Base-by-base conservation (phyloP, 2,888 invertebrate genomes). In the Glyphotaelius pellucidus region DNA sequence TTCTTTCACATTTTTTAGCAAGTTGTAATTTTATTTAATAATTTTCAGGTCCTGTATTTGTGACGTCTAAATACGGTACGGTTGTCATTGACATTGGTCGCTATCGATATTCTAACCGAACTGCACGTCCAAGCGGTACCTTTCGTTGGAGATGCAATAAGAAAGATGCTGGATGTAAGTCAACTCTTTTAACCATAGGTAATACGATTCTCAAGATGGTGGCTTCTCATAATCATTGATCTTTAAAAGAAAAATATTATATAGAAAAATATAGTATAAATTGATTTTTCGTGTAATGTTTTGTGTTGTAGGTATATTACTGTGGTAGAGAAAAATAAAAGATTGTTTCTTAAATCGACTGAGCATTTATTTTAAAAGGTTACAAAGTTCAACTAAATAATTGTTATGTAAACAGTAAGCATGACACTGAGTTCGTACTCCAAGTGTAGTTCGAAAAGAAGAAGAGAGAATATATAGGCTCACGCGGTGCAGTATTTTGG, bases 21-120 rank as follows among this genome's bases (percentile, higher is more conserved):
- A 67, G 67, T 67, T 67, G 25, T 67, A 67, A 67, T 67, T 9
- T 67, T 67, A 67, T 67, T 67, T 67, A 5, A 94, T 81, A 35
- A 83, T 35, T 89, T 89, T 25, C 80, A 89, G 89, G 35, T 25
- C 89, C 79, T 81, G 11, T 32, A 15, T 89, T 89, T 89, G 89
- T 80, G 12, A 35, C 30, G 14, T 80, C 89, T 35, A 89, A 89
- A 42, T 25, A n/a, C 5, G 89, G 89, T 31, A 89, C 89, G 14
- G 30, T 38, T 9, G 42, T 80, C 19, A 79, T 89, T 42, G 30
- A 80, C 30, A 12, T 89, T 31, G 89, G 89, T 42, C 80, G 30
- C 2, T 80, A 89, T 42, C 38, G 80, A 79, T 89, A 89, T 31
- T 80, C 79, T 30, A 89, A 89, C 38, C 30, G 89, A 80, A 80